Base-by-base conservation (phyloP, 1,140 invertebrate species). In the Drosophila sechellia region DNA sequence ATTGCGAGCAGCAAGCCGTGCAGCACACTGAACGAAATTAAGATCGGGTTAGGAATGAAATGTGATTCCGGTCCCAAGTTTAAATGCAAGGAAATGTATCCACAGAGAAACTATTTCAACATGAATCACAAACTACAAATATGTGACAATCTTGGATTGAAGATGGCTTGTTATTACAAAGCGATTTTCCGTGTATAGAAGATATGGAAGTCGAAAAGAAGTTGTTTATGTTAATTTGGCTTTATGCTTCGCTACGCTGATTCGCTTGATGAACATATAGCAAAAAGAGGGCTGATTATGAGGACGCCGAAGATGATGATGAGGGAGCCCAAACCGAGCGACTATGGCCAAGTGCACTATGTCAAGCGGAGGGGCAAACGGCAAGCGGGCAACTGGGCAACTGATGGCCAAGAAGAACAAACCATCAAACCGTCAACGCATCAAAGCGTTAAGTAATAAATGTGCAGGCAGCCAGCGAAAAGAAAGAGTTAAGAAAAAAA, bases 391-490 rank as follows among this genome's bases (percentile, higher is more conserved):
- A 57, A 80, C 66, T 77, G 25, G 77, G 61, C 79, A 57, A 80
- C 68, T 77, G 78, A 59, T 59, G 79, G 61, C 73, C 45, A 54
- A 60, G 63, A 73, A 53, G 56, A 50, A 17, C n/a, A 42, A 63
- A 56, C 22, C 17, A 20, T 17, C 20, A 53, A 85, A 66, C 61
- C 63, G 56, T 72, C 65, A 87, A 89, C 80, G 84, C 85, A 89
- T 84, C 84, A 84, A 78, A 87, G 84, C 84, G 84, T 90, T 80
- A 87, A 87, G 84, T 80, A 87, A 87, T 87, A 89, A 84, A 87
- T 79, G 84, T 79, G 79, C 84, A 87, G 60, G 70, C 69, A 57
- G 61, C 74, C 43, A 72, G 65, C 74, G 42, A 64, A 58, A 49
- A 61, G 50, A 50, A 37, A 55, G 31, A 50, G 49, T 66, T 43